These are phyloP conservation scores for Cyclophora albipunctata DNA, from an alignment of 2,888 invertebrate genomes.

Conservation along the genomic window DNA sequence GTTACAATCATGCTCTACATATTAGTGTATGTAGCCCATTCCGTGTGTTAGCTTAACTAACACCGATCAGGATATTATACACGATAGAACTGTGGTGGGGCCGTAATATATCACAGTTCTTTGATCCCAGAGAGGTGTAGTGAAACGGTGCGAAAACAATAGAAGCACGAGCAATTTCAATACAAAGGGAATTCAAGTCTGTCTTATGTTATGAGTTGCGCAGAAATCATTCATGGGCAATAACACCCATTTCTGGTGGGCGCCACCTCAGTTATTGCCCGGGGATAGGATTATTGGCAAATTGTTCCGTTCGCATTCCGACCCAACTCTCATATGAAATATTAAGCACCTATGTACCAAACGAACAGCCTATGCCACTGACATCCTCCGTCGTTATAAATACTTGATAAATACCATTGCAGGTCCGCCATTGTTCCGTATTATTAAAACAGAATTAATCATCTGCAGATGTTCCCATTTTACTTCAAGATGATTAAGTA, in stretches of 20 bases:
- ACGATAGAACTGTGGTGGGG: too few relatives aligned
- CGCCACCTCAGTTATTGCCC: constrained; percentile 63
- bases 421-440: constrained; percentile 14
- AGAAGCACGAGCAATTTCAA: constrained; percentile 18
- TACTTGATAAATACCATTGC: constrained; percentile 23
- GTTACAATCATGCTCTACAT: too few relatives aligned
- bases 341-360: constrained; percentile 56
- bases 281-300: constrained; percentile 70
- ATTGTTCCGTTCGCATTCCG: constrained; percentile 69
- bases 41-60: too few relatives aligned
- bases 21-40: too few relatives aligned
- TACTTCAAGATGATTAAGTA: constrained; percentile 2
- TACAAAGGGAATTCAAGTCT: constrained; percentile 41
- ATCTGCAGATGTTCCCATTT: constrained; percentile 15
- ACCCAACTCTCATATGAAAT: constrained; percentile 59
- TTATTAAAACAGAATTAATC: constrained; percentile 19
- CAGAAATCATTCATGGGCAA: constrained; percentile 64
- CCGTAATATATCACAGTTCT: too few relatives aligned
- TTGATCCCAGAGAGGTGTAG: neutral
- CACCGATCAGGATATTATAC: too few relatives aligned
- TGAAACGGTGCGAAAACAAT: constrained; percentile 17
- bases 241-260: constrained; percentile 62
- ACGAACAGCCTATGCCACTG: constrained; percentile 9
- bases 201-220: constrained; percentile 45
- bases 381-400: constrained; percentile 12